phyloP scores from a whole-genome alignment of 1,140 invertebrate species.

The Drosophila sp. region DNA sequence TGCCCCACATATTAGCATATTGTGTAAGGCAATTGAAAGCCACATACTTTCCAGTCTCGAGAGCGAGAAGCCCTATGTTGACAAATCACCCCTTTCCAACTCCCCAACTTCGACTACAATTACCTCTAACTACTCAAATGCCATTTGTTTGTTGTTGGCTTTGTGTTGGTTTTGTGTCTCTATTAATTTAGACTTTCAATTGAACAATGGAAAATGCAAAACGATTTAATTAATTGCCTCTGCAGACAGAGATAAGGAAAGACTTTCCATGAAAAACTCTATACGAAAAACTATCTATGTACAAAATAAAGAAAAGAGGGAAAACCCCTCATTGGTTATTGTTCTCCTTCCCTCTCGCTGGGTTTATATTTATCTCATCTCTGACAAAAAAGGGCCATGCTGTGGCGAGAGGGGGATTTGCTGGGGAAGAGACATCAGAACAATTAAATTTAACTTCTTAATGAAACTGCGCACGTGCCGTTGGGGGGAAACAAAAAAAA shows the following conservation, averaged over 20 bases:
- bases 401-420: neutral
- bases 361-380: conserved; percentile 23
- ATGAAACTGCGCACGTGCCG: conserved; percentile 50
- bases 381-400: neutral
- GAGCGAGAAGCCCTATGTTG: too few relatives aligned
- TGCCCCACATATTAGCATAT: too few relatives aligned
- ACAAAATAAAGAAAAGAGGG: neutral
- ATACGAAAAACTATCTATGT: too few relatives aligned
- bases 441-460: conserved; percentile 62
- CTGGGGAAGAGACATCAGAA: conserved; percentile 5
- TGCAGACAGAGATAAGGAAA: conserved; percentile 11
- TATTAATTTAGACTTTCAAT: conserved; percentile 59
- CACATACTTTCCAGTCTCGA: too few relatives aligned
- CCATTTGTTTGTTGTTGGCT: conserved; percentile 11
- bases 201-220: conserved; percentile 45
- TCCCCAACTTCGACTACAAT: neutral
- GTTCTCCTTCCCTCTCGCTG: neutral
- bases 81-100: neutral
- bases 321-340: too few relatives aligned
- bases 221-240: conserved; percentile 64
- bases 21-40: too few relatives aligned
- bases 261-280: neutral
- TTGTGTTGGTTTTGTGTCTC: conserved; percentile 24
- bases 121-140: conserved; percentile 5
- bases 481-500: neutral